Base-by-base conservation (phyloP, 2,797 vertebrate species). In the Malurus splendens region DNA sequence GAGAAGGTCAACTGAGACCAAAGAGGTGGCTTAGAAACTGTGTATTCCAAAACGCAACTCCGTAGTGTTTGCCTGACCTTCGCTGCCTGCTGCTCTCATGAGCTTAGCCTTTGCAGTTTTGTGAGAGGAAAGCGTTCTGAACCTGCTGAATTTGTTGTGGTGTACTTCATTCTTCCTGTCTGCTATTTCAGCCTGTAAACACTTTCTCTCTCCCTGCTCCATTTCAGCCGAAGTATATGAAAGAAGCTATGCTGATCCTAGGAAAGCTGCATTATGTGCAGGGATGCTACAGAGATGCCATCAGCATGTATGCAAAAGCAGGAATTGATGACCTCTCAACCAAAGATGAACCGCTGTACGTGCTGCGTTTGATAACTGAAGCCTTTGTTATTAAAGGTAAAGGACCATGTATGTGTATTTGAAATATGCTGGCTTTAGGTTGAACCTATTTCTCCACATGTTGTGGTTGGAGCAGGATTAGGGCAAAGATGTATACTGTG, bases 321-420 rank as follows among this genome's bases (percentile, higher is more conserved):
- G 98, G 98, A 51, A 97, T 99, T 33, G 99, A 99, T 56, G 98
- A 98, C 85, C 96, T 99, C 62, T 97, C 97, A 3, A 89, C 97
- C 77, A 98, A 98, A 18, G 97, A 98, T 66, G 98, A 98, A 92
- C 99, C 98, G 2, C 94, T 98, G 75, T 99, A 99, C 86, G 94
- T 98, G 94, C 98, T 99, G 90, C 98, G 99, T 45, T 97, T 99
- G 94, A 95, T 99, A 93, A 97, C 99, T 0, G 99, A 99, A 96
- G 98, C 98, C 9, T 98, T 98, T 1, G 98, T 99, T 91, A 98
- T 99, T 91, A 99, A 99, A 99, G 99, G 99, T 99, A 98, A 94
- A 74, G 32, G 30, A 54, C 15, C 6, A 0, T 10, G 4, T n/a
- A 11, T 16, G 15, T 27, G 12, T 65, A 14, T 50, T 38, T 65